A percentile compares a stretch with the other conserved stretches of the same genome.
Conservation (phyloP, 2,113 vertebrate genomes). For the Crotalus helleri region DNA sequence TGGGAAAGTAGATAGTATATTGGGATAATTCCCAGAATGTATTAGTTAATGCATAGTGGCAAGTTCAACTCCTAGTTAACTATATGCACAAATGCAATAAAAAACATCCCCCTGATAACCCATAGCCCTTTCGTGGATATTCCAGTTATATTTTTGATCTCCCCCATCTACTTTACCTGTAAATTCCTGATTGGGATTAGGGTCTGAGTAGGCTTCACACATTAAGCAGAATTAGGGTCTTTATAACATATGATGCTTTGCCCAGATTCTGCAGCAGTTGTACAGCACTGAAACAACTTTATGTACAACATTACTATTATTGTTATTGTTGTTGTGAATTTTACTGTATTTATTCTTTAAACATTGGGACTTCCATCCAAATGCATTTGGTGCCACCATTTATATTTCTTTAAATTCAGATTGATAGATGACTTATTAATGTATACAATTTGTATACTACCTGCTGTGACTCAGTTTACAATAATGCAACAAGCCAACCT, state of each 20-base stretch:
- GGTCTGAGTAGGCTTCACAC: not conserved
- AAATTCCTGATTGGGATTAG: not conserved
- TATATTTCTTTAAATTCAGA: not conserved
- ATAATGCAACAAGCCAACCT: not conserved
- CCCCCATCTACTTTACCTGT: not conserved
- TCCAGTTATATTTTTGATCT: not conserved
- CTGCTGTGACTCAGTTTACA: not conserved
- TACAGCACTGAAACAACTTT: not conserved
- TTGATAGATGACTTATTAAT: not conserved
- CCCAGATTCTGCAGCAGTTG: not conserved
- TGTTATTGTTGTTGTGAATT: no score
- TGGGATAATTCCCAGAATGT: not conserved
- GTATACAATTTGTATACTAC: not conserved
- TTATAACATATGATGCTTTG: not conserved
- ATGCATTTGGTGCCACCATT: not conserved
- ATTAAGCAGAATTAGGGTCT: not conserved
- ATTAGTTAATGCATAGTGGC: not conserved
- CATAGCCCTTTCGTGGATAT: not conserved
- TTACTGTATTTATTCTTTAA: not conserved
- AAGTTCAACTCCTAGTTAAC: not conserved
- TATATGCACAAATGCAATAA: not conserved
- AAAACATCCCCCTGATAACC: not conserved
- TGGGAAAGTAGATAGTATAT: not conserved
- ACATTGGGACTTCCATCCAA: not conserved
- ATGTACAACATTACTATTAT: not conserved